These are phyloP conservation scores for Sinodicranocentrus sp. DNA, from an alignment of 2,888 invertebrate genomes.

Conservation along the genomic window DNA sequence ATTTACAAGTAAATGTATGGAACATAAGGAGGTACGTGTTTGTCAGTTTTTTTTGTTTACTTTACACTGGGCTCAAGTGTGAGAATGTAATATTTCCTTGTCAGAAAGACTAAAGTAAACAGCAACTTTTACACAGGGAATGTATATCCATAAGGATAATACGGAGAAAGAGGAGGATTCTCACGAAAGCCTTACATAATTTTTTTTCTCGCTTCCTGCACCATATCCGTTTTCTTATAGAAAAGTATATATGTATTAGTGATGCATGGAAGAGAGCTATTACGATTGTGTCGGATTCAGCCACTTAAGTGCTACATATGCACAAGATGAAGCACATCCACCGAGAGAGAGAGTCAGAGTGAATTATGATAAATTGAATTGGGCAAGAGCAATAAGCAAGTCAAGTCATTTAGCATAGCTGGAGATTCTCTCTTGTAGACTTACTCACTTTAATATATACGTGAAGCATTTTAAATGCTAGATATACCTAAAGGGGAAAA, in stretches of 20 bases:
- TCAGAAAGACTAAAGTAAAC: constrained; percentile 22
- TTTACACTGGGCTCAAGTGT: constrained; percentile 7
- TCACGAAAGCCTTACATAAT: neutral
- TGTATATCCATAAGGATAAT: too few relatives aligned
- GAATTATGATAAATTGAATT: constrained; percentile 43
- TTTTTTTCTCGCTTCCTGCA: neutral
- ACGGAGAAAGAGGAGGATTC: neutral
- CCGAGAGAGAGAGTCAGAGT: constrained; percentile 13
- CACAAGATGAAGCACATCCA: constrained; percentile 19
- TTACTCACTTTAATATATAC: neutral
- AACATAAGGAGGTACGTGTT: neutral
- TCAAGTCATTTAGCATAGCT: constrained; percentile 18
- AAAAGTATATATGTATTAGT: neutral
- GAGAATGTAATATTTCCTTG: constrained; percentile 37
- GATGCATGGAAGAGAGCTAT: constrained; percentile 5
- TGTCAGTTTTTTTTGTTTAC: constrained; percentile 33
- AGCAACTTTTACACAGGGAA: neutral
- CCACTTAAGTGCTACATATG: constrained; percentile 28
- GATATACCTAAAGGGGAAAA: neutral
- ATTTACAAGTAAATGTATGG: neutral
- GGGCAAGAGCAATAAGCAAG: constrained; percentile 36
- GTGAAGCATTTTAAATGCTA: neutral
- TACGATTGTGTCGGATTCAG: constrained; percentile 10
- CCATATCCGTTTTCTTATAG: too few relatives aligned
- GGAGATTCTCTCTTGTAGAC: neutral